Conservation (phyloP, 1,140 invertebrate genomes). For the Cydia fagiglandana region DNA sequence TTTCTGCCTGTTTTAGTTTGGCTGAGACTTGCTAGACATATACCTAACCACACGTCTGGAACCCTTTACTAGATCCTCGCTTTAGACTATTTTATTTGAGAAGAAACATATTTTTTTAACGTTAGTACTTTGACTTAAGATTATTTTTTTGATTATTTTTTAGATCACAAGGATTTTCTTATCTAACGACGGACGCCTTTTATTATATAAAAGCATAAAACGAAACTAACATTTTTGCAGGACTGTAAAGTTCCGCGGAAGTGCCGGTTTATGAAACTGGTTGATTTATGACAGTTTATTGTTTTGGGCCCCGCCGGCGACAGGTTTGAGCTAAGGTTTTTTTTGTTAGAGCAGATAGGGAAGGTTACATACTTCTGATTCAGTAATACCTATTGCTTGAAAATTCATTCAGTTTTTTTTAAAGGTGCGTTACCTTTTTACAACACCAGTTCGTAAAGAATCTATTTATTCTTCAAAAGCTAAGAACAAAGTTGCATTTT, state of each 20-base stretch:
- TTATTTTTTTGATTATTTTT: too few relatives aligned
- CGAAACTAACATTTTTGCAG: not conserved
- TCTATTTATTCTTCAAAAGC: too few relatives aligned
- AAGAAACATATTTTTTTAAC: slow-evolving; percentile 19
- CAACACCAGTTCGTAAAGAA: too few relatives aligned
- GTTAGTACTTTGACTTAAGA: not conserved
- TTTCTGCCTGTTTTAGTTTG: slow-evolving; percentile 5
- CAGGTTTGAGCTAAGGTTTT: slow-evolving; percentile 33
- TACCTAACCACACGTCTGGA: not conserved
- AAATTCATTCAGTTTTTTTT: not conserved
- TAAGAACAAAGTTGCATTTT: too few relatives aligned
- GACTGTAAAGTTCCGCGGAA: not conserved
- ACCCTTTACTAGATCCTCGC: not conserved
- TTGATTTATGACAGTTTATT: slow-evolving; percentile 54
- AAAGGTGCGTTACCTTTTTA: too few relatives aligned
- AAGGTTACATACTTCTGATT: not conserved
- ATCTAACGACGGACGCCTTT: not conserved
- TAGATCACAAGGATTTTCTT: too few relatives aligned
- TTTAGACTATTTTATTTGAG: slow-evolving; percentile 13
- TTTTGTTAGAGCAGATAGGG: slow-evolving; percentile 5
- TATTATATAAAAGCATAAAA: not conserved
- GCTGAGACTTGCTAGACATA: not conserved
- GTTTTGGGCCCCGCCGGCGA: slow-evolving; percentile 40
- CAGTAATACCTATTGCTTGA: not conserved
- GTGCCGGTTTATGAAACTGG: slow-evolving; percentile 48